These are phyloP conservation scores for Macquaria ambigua DNA, from an alignment of 2,113 vertebrate species.

Conservation along the genomic window DNA sequence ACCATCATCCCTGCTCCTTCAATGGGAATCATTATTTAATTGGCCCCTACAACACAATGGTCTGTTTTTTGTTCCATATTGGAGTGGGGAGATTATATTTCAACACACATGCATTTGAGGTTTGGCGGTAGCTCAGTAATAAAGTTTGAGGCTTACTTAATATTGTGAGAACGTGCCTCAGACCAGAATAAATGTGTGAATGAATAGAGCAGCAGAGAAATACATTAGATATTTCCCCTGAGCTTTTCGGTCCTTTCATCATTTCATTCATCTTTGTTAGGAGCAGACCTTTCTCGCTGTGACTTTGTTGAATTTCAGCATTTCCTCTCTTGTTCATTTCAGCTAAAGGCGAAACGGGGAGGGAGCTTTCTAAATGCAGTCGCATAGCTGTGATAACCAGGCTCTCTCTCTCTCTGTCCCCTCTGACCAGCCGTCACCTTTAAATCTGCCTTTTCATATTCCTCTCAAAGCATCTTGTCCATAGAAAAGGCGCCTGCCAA, in stretches of 20 bases:
- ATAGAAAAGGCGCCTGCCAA: conserved; percentile 96
- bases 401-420: conserved; percentile 79
- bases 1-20: conserved; percentile 69
- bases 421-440: conserved; percentile 92
- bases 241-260: conserved; percentile 66
- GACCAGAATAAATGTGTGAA: conserved; percentile 48
- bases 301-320: conserved; percentile 80
- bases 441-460: conserved; percentile 99
- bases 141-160: conserved; percentile 60
- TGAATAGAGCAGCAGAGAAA: conserved; percentile 64
- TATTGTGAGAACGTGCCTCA: conserved; percentile 52
- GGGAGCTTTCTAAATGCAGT: conserved; percentile 74
- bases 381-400: conserved; percentile 78
- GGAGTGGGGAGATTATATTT: conserved; percentile 58
- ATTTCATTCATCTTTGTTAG: conserved; percentile 67
- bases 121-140: conserved; percentile 46
- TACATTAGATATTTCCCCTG: conserved; percentile 68
- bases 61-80: conserved; percentile 55
- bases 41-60: conserved; percentile 66
- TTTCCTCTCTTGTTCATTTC: conserved; percentile 93
- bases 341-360: conserved; percentile 68
- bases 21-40: conserved; percentile 77
- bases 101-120: conserved; percentile 38
- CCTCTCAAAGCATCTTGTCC: conserved; percentile 99
- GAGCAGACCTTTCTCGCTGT: conserved; percentile 72